Base-by-base conservation (phyloP, 1,140 invertebrate genomes). In the Ceratina australensis region DNA sequence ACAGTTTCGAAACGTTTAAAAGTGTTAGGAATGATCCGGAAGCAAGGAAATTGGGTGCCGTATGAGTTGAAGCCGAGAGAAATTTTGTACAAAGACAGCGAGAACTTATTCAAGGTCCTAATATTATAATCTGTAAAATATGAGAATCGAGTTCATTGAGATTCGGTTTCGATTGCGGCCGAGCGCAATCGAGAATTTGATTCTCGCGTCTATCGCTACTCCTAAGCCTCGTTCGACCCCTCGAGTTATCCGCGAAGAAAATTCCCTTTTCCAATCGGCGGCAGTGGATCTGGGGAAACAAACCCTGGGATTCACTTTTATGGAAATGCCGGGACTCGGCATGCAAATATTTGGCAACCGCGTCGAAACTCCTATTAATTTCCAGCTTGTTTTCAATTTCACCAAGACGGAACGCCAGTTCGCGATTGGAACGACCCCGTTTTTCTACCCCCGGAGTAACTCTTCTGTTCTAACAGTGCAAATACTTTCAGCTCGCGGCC, bases 301-400 rank as follows among this genome's bases (percentile, higher is more conserved):
- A 28, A 3, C 28, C 18, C 15, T 15, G 72, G n/a, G 81, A 54
- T 78, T 81, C 42, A 65, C 49, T 60, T 82, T 59, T 72, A 73
- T 83, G 76, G 82, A 82, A 69, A 83, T 83, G 82, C 66, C 24
- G 28, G 72, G 61, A 42, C 26, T 65, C 73, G 57, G 20, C 67
- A 61, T 52, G 80, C 81, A 86, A 86, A 86, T 86, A 86, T 86
- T 86, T 86, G 83, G 59, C 71, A 76, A 74, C 71, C 67, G 60
- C 69, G 59, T 60, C 59, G 72, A 72, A 72, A 61, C 63, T 79
- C 69, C 78, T 81, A 86, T 86, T 86, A 86, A 86, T 86, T 86
- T 83, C 83, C 84, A 66, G 63, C 78, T 83, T 86, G 73, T 85
- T 86, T 86, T 83, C 84, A 86, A 85, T 85, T 83, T 78, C 78